Conservation (phyloP, 1,140 invertebrate genomes). For the Pissodes strobi region DNA sequence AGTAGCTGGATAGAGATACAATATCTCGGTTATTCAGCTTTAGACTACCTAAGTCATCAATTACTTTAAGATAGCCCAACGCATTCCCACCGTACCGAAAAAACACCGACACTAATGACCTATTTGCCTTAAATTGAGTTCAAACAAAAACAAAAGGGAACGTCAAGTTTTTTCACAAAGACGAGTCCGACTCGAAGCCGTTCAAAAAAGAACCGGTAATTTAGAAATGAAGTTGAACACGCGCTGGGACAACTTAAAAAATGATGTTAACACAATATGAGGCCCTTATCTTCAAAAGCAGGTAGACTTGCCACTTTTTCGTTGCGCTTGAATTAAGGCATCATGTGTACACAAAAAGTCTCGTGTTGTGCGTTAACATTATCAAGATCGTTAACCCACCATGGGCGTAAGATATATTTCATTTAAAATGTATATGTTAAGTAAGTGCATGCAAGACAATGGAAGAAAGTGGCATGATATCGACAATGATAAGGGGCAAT, state of each 20-base stretch:
- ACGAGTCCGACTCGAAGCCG: not conserved
- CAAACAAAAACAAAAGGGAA: constrained; percentile 13
- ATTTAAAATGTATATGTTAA: too few relatives aligned
- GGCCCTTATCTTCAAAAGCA: constrained; percentile 30
- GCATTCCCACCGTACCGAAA: too few relatives aligned
- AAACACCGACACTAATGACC: constrained; percentile 6
- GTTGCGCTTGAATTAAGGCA: constrained; percentile 26
- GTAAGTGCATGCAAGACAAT: too few relatives aligned
- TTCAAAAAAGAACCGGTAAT: constrained; percentile 24
- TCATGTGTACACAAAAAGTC: constrained; percentile 24
- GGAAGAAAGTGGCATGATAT: too few relatives aligned
- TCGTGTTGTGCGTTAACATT: constrained; percentile 5
- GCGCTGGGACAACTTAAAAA: constrained; percentile 24
- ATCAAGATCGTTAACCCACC: constrained; percentile 25
- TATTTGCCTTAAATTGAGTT: not conserved
- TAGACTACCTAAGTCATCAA: too few relatives aligned
- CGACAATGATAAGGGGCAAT: too few relatives aligned
- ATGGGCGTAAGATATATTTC: too few relatives aligned
- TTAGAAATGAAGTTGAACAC: constrained; percentile 32
- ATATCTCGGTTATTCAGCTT: too few relatives aligned
- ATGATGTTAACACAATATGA: constrained; percentile 33
- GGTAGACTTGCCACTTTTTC: constrained; percentile 31
- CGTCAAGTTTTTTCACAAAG: constrained; percentile 15
- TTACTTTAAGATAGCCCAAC: too few relatives aligned
- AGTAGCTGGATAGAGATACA: too few relatives aligned